phyloP scores from a whole-genome alignment of 2,113 vertebrate genomes.

The Gymnobelideus leadbeateri region DNA sequence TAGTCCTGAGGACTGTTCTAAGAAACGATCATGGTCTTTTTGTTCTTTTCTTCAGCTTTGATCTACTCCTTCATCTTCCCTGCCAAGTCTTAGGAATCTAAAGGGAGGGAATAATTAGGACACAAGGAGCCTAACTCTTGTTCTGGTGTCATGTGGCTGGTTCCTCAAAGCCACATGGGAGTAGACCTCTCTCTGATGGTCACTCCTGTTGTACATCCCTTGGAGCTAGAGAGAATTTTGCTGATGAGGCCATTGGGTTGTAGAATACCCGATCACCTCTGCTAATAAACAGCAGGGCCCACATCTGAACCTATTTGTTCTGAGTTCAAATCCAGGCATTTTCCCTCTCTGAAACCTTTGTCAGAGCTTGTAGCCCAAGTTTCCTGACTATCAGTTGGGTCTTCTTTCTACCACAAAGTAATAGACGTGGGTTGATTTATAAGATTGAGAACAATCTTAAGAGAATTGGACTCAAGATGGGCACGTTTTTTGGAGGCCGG shows the following conservation, averaged over 20 bases:
- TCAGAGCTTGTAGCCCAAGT: background rate
- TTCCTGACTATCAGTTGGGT: background rate
- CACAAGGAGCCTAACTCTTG: slow-evolving; percentile 41
- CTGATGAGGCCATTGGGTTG: background rate
- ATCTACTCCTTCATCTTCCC: slow-evolving; percentile 69
- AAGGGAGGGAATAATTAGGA: slow-evolving; percentile 66
- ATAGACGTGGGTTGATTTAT: background rate
- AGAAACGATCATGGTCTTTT: background rate
- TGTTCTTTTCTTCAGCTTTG: slow-evolving; percentile 63
- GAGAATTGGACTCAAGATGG: background rate
- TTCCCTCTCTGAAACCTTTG: background rate
- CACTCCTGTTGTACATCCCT: background rate
- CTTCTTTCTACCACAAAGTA: background rate
- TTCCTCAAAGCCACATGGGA: slow-evolving; percentile 19
- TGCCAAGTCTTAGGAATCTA: slow-evolving; percentile 71
- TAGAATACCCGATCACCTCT: background rate
- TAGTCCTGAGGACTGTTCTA: background rate
- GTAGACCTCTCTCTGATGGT: background rate
- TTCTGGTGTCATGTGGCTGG: slow-evolving; percentile 57
- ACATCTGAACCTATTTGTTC: background rate
- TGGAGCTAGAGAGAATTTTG: background rate
- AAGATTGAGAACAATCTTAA: background rate
- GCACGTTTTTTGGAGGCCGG: background rate
- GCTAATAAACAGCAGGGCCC: background rate
- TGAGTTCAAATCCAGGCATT: background rate